phyloP scores from a whole-genome alignment of 2,888 invertebrate genomes.

The Macropis europaea region DNA sequence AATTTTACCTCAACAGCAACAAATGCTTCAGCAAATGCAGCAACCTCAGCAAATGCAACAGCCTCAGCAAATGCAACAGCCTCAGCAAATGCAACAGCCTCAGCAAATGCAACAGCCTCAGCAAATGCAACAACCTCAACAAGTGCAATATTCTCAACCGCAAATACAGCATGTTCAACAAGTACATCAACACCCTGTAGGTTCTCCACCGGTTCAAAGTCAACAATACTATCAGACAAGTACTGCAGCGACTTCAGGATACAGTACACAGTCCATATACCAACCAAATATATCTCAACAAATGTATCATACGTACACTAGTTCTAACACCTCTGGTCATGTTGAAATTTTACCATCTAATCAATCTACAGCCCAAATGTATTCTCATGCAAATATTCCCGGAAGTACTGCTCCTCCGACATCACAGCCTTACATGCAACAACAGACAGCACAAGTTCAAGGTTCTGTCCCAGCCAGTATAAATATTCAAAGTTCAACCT shows the following conservation, averaged over 20 bases:
- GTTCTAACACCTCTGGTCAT: conserved; percentile 65
- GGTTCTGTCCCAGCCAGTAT: conserved; percentile 62
- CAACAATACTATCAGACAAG: conserved; percentile 72
- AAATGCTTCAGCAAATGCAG: conserved; percentile 66
- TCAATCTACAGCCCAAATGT: conserved; percentile 63
- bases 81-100: conserved; percentile 75
- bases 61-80: conserved; percentile 69
- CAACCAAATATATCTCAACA: conserved; percentile 72
- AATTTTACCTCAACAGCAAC: conserved; percentile 62
- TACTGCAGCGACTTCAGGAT: conserved; percentile 60
- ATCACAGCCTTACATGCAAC: conserved; percentile 61
- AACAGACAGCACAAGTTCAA: conserved; percentile 65
- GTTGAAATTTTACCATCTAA: conserved; percentile 69
- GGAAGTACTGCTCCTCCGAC: conserved; percentile 41
- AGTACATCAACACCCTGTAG: conserved; percentile 72
- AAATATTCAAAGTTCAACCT: conserved; percentile 66
- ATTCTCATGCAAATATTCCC: conserved; percentile 58
- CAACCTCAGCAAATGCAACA: conserved; percentile 70
- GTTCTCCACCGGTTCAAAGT: conserved; percentile 69
- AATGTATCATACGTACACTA: conserved; percentile 69
- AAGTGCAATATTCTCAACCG: conserved; percentile 70
- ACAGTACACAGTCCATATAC: conserved; percentile 63
- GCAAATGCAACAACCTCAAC: conserved; percentile 67
- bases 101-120: conserved; percentile 67
- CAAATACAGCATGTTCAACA: conserved; percentile 74